Evolutionary conservation across 2,888 invertebrate species (phyloP), one percentile per base, ranked within the genome.

Genomic region (Acanthosoma haemorrhoidale): DNA sequence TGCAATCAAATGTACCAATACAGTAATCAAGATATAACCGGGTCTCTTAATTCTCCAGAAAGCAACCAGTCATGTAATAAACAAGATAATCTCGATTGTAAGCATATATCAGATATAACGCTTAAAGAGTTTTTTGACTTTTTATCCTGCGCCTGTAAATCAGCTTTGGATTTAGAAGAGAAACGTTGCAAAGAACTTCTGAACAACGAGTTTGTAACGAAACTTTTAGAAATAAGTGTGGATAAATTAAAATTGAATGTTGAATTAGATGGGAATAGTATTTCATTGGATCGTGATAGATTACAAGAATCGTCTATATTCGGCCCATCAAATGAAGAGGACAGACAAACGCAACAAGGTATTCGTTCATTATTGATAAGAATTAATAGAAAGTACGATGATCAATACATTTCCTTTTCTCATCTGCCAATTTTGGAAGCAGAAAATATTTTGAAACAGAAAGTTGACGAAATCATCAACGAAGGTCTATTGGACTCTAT

Each of bases 401-500:
- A 67, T 8, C 51, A 39, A 4, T 1, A 66, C 11, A 51, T 43
- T 34, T 51, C 16, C 18, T 43, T 57, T 51, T 67, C 57, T 9
- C 43, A 67, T 67, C 29, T 67, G 9, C 29, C 67, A 2, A 67
- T 67, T 43, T 18, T 36, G 5, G 67, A 67, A 36, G 43, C 67
- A 1, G 67, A 67, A 13, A 67, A 43, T 34, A 67, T 67, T 51
- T 60, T 78, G 77, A 81, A 80, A 79, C 81, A 75, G 74, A 80
- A 79, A 77, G 75, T 80, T 71, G 83, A 84, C 74, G 80, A 91
- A 81, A 86, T 92, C 1, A 83, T 93, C 73, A 88, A 89, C 60
- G 92, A 92, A 81, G 92, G 92, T 11, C 84, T 93, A 71, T 80
- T 92, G 61, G 93, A 93, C 80, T 91, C 92, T 0, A 88, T 93